Percentiles rank a stretch among this genome's conserved stretches.
Conservation (phyloP, 2,113 vertebrate genomes). For the Tautogolabrus adspersus region DNA sequence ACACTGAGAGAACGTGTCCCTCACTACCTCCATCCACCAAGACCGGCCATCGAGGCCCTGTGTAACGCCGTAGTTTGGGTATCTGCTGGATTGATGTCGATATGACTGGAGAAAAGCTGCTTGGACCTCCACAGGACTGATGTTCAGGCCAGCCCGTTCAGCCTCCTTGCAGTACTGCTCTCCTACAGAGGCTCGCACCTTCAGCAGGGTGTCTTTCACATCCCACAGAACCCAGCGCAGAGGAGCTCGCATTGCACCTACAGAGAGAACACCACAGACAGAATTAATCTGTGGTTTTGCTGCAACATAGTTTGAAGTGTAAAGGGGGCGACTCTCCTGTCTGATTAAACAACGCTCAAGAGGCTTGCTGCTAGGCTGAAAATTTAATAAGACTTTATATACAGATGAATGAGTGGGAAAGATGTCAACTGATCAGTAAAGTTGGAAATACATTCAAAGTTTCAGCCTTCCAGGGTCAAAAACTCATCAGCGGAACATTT, state of each 20-base stretch:
- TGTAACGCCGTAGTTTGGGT: slow-evolving; percentile 90
- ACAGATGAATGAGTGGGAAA: no score
- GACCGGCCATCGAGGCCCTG: slow-evolving; percentile 85
- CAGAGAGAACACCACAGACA: not conserved
- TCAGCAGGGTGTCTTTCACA: slow-evolving; percentile 92
- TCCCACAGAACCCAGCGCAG: slow-evolving; percentile 93
- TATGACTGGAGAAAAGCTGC: slow-evolving; percentile 82
- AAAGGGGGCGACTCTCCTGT: no score
- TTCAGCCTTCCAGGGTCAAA: no score
- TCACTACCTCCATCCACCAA: slow-evolving; percentile 90
- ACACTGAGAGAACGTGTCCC: slow-evolving; percentile 86
- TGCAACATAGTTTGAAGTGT: no score
- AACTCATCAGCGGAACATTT: no score
- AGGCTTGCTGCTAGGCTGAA: no score
- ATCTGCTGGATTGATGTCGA: slow-evolving; percentile 74
- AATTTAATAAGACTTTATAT: no score
- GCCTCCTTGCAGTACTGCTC: slow-evolving; percentile 88
- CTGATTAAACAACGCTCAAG: no score
- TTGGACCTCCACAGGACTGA: slow-evolving; percentile 78
- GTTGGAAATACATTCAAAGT: no score
- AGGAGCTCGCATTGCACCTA: slow-evolving; percentile 69
- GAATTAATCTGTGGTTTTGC: not conserved
- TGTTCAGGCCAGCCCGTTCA: slow-evolving; percentile 78
- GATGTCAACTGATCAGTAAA: no score
- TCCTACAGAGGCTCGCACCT: slow-evolving; percentile 86